Evolutionary conservation across 2,113 vertebrate species (phyloP).

Genomic region (Cephalopholis sonnerati): DNA sequence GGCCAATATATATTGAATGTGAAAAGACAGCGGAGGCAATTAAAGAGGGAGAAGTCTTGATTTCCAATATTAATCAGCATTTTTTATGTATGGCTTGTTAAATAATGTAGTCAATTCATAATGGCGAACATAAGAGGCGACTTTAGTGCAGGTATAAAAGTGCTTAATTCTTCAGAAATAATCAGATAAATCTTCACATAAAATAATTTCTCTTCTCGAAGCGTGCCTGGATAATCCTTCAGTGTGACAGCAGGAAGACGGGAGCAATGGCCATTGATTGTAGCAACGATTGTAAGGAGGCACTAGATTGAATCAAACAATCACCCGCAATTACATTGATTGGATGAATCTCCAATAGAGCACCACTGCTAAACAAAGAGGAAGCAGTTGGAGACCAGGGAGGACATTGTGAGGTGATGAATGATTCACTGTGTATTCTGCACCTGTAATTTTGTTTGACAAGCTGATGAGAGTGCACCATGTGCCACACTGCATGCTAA

Average conservation of each 20-base stretch:
- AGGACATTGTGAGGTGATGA: conserved; percentile 66
- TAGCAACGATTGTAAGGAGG: conserved; percentile 62
- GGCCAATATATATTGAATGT: background rate
- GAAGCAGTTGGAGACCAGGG: conserved; percentile 69
- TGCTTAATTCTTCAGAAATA: conserved; percentile 42
- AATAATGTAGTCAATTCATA: conserved; percentile 30
- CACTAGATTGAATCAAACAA: conserved; percentile 73
- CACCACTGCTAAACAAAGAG: conserved; percentile 74
- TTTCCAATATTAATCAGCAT: conserved; percentile 17
- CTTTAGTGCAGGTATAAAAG: conserved; percentile 6
- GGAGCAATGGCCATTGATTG: conserved; percentile 65
- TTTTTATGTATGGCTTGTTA: conserved; percentile 32
- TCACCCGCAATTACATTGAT: conserved; percentile 83
- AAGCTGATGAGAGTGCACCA: conserved; percentile 68
- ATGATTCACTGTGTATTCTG: conserved; percentile 66
- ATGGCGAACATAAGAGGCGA: conserved; percentile 1
- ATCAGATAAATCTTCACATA: conserved; percentile 52
- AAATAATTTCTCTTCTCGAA: conserved; percentile 46
- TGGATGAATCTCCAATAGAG: conserved; percentile 75
- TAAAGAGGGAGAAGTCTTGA: conserved; percentile 13
- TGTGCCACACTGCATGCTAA: conserved; percentile 60
- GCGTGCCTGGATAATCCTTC: conserved; percentile 48
- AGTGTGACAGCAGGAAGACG: conserved; percentile 47
- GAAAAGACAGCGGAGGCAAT: conserved; percentile 22
- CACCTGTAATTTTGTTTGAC: conserved; percentile 78